Evolutionary conservation across 2,888 invertebrate species (phyloP).

Genomic region (Torymus aiolomorphi): DNA sequence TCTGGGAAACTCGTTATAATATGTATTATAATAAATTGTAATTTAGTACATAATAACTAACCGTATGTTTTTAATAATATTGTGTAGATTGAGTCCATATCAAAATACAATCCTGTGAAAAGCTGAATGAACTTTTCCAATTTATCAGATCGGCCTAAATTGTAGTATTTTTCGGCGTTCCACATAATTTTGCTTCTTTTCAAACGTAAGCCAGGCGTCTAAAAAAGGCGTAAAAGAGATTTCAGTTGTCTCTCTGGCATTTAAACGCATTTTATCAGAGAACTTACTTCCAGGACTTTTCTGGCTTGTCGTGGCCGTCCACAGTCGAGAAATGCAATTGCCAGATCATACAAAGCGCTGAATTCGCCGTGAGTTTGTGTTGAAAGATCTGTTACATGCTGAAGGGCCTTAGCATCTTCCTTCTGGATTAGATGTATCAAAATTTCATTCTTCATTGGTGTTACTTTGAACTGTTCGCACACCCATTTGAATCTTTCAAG

Average conservation of each 20-base stretch:
- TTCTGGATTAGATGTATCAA: slow-evolving; percentile 83
- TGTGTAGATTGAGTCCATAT: slow-evolving; percentile 45
- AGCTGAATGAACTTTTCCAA: slow-evolving; percentile 87
- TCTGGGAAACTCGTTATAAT: no score
- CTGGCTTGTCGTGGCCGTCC: slow-evolving; percentile 87
- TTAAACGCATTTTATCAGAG: background rate
- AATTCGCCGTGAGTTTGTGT: slow-evolving; percentile 88
- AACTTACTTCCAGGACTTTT: slow-evolving; percentile 83
- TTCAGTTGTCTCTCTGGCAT: no score
- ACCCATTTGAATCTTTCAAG: slow-evolving; percentile 84
- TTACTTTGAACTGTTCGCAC: slow-evolving; percentile 81
- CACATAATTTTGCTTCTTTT: slow-evolving; percentile 80
- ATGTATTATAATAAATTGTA: background rate
- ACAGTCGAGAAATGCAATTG: slow-evolving; percentile 89
- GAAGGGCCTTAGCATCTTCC: slow-evolving; percentile 88
- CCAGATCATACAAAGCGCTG: slow-evolving; percentile 89
- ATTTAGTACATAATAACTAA: slow-evolving; percentile 62
- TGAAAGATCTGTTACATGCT: slow-evolving; percentile 88
- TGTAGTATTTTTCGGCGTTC: slow-evolving; percentile 73
- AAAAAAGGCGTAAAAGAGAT: slow-evolving; percentile 1
- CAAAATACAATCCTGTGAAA: slow-evolving; percentile 84
- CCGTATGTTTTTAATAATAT: slow-evolving; percentile 70
- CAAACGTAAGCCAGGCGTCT: slow-evolving; percentile 86
- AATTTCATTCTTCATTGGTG: slow-evolving; percentile 88
- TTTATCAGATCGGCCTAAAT: slow-evolving; percentile 81